A percentile compares a stretch with the other conserved stretches of the same genome.
phyloP scores from a whole-genome alignment of 2,797 vertebrate species.

The Iguana delicatissima region DNA sequence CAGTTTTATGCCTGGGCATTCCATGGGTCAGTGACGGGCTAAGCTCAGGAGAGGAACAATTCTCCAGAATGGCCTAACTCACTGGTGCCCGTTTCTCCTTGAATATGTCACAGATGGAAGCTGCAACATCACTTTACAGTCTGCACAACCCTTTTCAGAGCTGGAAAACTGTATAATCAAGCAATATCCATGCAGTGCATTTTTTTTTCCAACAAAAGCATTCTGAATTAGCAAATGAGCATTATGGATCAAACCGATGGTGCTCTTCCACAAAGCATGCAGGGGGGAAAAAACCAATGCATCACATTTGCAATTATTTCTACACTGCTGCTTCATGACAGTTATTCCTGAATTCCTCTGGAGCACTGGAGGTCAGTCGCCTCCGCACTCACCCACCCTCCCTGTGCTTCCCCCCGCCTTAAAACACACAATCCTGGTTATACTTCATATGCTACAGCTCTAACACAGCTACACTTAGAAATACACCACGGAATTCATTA shows the following conservation, averaged over 20 bases:
- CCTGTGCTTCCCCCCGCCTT: constrained; percentile 49
- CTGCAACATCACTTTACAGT: neutral
- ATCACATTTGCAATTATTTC: constrained; percentile 67
- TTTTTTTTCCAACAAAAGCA: constrained; percentile 28
- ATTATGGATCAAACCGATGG: constrained; percentile 44
- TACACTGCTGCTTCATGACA: constrained; percentile 72
- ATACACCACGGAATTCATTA: constrained; percentile 69
- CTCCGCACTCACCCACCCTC: constrained; percentile 13
- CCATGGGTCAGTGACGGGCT: neutral
- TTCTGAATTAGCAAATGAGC: constrained; percentile 54
- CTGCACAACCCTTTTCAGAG: constrained; percentile 35
- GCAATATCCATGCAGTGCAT: neutral
- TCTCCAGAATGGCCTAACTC: neutral
- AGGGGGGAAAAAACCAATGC: constrained; percentile 6
- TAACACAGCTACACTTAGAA: constrained; percentile 73
- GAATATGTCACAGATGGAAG: constrained; percentile 29
- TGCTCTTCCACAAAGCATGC: constrained; percentile 59
- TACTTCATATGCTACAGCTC: constrained; percentile 75
- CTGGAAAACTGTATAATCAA: constrained; percentile 16
- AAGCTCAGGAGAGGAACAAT: neutral
- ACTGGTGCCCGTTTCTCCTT: constrained; percentile 38
- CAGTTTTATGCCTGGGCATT: neutral
- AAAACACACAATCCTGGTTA: constrained; percentile 72
- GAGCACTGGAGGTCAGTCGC: constrained; percentile 55
- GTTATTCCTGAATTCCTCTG: constrained; percentile 67